These are phyloP conservation scores for Danio rerio DNA, from an alignment of 2,113 vertebrate genomes.

Conservation along the genomic window GRCz12tu NC_133177.1:57871501-57872000, in stretches of 20 bases:
- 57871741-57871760: neutral
- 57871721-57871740: slow-evolving; percentile 83
- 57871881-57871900: too few species aligned
- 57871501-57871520: too few species aligned
- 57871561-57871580: slow-evolving; percentile 76
- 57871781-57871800: neutral
- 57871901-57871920: slow-evolving; percentile 6
- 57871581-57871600: slow-evolving; percentile 72
- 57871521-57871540: too few species aligned
- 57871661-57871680: slow-evolving; percentile 80
- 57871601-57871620: slow-evolving; percentile 75
- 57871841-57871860: too few species aligned
- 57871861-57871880: too few species aligned
- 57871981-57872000: slow-evolving; percentile 85
- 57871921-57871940: neutral
- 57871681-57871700: slow-evolving; percentile 74
- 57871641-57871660: slow-evolving; percentile 79
- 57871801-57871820: too few species aligned
- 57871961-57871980: slow-evolving; percentile 85
- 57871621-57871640: slow-evolving; percentile 84
- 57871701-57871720: slow-evolving; percentile 79
- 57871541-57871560: too few species aligned
- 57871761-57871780: neutral
- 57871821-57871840: too few species aligned
- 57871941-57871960: slow-evolving; percentile 79